Conservation (phyloP, 1,140 invertebrate genomes). For the Tribolium castaneum region DNA sequence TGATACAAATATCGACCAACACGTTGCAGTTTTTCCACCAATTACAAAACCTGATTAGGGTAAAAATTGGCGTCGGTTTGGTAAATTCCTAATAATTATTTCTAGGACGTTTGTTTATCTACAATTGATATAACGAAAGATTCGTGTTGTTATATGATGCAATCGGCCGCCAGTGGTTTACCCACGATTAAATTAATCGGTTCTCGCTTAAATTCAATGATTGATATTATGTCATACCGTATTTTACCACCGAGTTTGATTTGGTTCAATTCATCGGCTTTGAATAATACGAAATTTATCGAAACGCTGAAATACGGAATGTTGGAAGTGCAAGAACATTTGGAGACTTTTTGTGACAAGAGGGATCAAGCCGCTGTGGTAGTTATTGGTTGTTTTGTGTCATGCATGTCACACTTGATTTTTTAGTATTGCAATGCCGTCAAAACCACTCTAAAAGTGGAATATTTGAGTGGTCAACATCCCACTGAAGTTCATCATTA, state of each 20-base stretch:
- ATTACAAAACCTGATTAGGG: slow-evolving; percentile 71
- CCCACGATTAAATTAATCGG: slow-evolving; percentile 61
- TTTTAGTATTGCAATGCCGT: slow-evolving; percentile 66
- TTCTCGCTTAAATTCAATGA: slow-evolving; percentile 57
- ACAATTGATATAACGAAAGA: slow-evolving; percentile 69
- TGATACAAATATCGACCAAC: slow-evolving; percentile 73
- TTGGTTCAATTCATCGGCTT: slow-evolving; percentile 76
- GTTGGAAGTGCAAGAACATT: slow-evolving; percentile 94
- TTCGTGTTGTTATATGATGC: slow-evolving; percentile 65
- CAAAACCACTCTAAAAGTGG: slow-evolving; percentile 80
- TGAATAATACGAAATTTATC: slow-evolving; percentile 72
- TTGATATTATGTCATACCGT: slow-evolving; percentile 59
- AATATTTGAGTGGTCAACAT: slow-evolving; percentile 75
- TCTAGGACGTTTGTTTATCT: slow-evolving; percentile 69
- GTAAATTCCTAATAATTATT: slow-evolving; percentile 35
- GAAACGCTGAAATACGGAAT: slow-evolving; percentile 89
- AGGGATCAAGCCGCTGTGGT: slow-evolving; percentile 92
- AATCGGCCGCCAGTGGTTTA: slow-evolving; percentile 65
- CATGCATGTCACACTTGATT: background rate
- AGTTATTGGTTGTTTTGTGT: slow-evolving; percentile 40
- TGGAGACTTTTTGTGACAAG: slow-evolving; percentile 93
- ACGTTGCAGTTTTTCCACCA: slow-evolving; percentile 75
- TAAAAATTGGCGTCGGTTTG: slow-evolving; percentile 55
- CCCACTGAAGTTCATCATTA: slow-evolving; percentile 67
- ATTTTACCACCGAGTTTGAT: slow-evolving; percentile 66